Percentiles rank a stretch among this genome's conserved stretches.
These are phyloP conservation scores for Agraylea sexmaculata DNA, from an alignment of 1,140 invertebrate genomes.

Conservation along the genomic window DNA sequence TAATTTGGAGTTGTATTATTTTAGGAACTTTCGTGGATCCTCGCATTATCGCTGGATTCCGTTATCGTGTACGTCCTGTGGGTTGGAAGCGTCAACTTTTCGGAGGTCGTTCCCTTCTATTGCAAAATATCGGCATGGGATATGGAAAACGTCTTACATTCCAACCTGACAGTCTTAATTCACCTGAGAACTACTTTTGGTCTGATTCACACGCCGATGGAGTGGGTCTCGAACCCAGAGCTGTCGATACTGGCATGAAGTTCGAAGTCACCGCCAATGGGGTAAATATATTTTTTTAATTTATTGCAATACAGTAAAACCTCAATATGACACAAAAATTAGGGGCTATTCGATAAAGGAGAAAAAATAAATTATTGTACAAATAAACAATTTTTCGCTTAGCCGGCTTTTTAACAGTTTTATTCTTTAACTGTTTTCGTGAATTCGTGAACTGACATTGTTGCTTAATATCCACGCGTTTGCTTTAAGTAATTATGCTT, in stretches of 20 bases:
- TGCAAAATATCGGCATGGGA: slow-evolving; percentile 59
- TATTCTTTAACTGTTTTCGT: too few relatives aligned
- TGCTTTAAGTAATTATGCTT: too few relatives aligned
- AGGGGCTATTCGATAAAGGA: too few relatives aligned
- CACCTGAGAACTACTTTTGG: slow-evolving; percentile 61
- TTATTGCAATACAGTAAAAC: too few relatives aligned
- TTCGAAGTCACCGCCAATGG: slow-evolving; percentile 48
- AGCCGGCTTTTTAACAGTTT: too few relatives aligned
- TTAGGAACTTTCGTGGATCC: slow-evolving; percentile 62
- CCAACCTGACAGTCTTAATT: slow-evolving; percentile 50
- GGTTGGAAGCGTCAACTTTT: slow-evolving; percentile 50
- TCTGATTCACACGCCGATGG: slow-evolving; percentile 66
- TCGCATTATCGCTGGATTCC: slow-evolving; percentile 60
- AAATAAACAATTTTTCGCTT: too few relatives aligned
- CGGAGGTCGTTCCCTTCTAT: slow-evolving; percentile 46
- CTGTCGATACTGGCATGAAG: slow-evolving; percentile 50
- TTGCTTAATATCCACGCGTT: too few relatives aligned
- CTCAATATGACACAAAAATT: too few relatives aligned
- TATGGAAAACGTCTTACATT: slow-evolving; percentile 69
- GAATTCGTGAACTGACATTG: too few relatives aligned
- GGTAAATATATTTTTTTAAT: slow-evolving; percentile 27
- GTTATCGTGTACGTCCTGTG: slow-evolving; percentile 55
- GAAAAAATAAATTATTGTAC: too few relatives aligned
- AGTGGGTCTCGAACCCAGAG: slow-evolving; percentile 54
- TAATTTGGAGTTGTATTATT: slow-evolving; percentile 21